Conservation (phyloP, 2,113 vertebrate genomes). For the Psilopsiagon aurifrons region DNA sequence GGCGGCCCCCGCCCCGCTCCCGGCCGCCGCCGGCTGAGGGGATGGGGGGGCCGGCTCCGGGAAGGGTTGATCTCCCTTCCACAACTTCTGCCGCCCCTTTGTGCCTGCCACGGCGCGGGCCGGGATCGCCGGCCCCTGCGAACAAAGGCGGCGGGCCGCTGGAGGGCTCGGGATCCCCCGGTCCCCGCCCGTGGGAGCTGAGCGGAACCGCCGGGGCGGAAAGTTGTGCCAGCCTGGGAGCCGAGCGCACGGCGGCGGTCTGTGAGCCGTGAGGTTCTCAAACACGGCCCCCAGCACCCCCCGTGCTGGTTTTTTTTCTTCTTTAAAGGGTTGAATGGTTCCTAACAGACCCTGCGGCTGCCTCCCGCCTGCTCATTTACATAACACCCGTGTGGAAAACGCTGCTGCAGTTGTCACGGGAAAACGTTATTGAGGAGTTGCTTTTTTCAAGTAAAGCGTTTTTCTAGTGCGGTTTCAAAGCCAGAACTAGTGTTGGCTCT, state of each 20-base stretch:
- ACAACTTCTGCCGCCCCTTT: background rate
- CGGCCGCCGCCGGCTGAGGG: background rate
- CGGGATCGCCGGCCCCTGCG: background rate
- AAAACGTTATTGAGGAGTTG: background rate
- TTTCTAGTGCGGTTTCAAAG: background rate
- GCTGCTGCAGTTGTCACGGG: background rate
- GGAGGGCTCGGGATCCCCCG: background rate
- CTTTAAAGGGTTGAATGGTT: background rate
- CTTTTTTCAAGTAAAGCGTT: background rate
- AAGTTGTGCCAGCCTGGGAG: constrained; percentile 6
- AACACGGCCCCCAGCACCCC: background rate
- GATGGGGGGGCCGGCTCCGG: too few species aligned
- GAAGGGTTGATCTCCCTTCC: background rate
- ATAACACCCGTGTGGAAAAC: background rate
- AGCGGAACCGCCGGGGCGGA: background rate
- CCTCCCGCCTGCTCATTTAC: background rate
- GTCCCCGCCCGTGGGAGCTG: background rate
- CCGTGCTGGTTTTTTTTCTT: background rate
- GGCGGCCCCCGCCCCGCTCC: background rate
- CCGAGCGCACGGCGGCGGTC: background rate
- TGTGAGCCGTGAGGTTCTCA: background rate
- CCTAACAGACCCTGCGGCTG: background rate
- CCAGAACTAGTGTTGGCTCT: background rate
- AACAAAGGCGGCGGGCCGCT: constrained; percentile 21
- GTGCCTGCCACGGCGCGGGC: background rate